These are phyloP conservation scores for Melolontha melolontha DNA, from an alignment of 2,888 invertebrate genomes.

Conservation along the genomic window DNA sequence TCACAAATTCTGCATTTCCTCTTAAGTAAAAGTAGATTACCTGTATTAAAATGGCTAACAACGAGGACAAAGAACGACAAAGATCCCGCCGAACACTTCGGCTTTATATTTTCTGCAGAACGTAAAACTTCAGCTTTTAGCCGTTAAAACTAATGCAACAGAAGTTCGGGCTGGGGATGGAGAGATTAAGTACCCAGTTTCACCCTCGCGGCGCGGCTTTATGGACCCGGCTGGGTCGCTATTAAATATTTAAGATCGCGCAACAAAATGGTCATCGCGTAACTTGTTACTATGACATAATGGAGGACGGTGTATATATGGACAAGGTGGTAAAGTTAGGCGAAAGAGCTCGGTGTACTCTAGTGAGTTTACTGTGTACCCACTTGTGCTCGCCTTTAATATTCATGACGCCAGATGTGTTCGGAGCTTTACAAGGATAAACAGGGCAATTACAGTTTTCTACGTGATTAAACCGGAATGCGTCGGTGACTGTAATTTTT, in stretches of 20 bases:
- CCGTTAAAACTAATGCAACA: constrained; percentile 34
- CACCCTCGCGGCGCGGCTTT: constrained; percentile 16
- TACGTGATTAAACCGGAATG: constrained; percentile 47
- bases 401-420: constrained; percentile 54
- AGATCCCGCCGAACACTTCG: constrained; percentile 15
- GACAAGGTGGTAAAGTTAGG: constrained; percentile 19
- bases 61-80: constrained; percentile 5
- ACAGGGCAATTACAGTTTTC: constrained; percentile 51
- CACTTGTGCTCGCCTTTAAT: constrained; percentile 46
- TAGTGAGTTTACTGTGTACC: constrained; percentile 4
- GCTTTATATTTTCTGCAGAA: constrained; percentile 4
- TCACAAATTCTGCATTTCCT: neutral
- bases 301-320: constrained; percentile 18
- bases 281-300: constrained; percentile 39
- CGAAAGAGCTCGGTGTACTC: constrained; percentile 15
- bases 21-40: constrained; percentile 10
- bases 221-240: constrained; percentile 24
- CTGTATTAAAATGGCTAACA: constrained; percentile 7
- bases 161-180: constrained; percentile 9
- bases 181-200: constrained; percentile 28
- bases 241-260: constrained; percentile 37
- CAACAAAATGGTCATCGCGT: constrained; percentile 35
- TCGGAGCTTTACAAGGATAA: constrained; percentile 48
- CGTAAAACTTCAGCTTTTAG: constrained; percentile 35
- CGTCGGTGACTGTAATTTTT: constrained; percentile 7